Evolutionary conservation across 2,888 invertebrate species (phyloP).

Genomic region (Epinotia ramella): DNA sequence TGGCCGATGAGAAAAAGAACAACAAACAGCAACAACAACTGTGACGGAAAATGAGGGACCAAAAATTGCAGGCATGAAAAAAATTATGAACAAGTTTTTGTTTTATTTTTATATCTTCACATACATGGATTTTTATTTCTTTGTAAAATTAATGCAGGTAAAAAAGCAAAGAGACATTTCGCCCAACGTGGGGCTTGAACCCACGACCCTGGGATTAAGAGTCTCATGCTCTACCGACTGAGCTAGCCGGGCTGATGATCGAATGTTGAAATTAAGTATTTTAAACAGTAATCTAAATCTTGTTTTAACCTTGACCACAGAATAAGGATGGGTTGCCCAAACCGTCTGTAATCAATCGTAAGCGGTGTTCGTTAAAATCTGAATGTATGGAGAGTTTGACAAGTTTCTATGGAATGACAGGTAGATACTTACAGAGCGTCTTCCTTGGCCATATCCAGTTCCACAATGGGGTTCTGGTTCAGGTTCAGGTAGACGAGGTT

Average conservation of each 20-base stretch:
- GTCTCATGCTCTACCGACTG: conserved; percentile 87
- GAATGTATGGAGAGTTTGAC: too few relatives aligned
- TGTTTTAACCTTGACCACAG: too few relatives aligned
- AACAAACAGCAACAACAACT: too few relatives aligned
- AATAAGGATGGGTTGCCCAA: too few relatives aligned
- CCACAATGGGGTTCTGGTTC: conserved; percentile 88
- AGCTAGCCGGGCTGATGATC: too few relatives aligned
- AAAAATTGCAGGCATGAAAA: conserved; percentile 92
- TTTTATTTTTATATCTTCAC: not conserved
- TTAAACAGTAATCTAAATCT: too few relatives aligned
- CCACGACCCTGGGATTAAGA: conserved; percentile 88
- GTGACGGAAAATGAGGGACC: conserved; percentile 94
- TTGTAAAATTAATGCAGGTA: not conserved
- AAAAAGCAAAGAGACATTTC: conserved; percentile 14
- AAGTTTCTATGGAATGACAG: too few relatives aligned
- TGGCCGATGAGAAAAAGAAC: conserved; percentile 96
- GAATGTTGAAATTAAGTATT: too few relatives aligned
- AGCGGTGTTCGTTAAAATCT: too few relatives aligned
- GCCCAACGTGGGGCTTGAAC: conserved; percentile 76
- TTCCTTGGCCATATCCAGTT: conserved; percentile 75
- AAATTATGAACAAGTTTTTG: not conserved
- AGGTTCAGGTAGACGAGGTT: conserved; percentile 87
- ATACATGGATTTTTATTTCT: not conserved
- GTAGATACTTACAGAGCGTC: conserved; percentile 67
- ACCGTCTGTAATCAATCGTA: too few relatives aligned